These are phyloP conservation scores for Thumatha senex DNA, from an alignment of 2,888 invertebrate genomes.

Conservation along the genomic window DNA sequence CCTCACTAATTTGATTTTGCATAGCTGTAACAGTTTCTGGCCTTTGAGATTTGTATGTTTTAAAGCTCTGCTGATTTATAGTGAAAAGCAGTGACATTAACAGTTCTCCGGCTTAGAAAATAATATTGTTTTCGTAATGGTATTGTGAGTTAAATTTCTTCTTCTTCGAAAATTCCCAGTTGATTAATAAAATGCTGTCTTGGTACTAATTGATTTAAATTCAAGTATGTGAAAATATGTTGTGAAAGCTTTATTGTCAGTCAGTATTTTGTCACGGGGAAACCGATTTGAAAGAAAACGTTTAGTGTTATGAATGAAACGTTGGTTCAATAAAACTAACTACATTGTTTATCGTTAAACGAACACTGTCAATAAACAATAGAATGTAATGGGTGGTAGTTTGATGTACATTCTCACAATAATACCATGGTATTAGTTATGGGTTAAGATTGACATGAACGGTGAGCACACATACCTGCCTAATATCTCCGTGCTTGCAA, in stretches of 20 bases:
- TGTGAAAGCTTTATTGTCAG: slow-evolving; percentile 34
- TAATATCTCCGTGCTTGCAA: slow-evolving; percentile 45
- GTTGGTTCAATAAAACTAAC: slow-evolving; percentile 34
- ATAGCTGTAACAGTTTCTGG: slow-evolving; percentile 9
- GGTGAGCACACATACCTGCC: slow-evolving; percentile 39
- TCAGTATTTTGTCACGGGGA: slow-evolving; percentile 29
- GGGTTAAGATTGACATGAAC: slow-evolving; percentile 52
- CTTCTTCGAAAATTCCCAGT: too few relatives aligned
- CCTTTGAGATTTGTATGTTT: too few relatives aligned
- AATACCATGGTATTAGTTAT: slow-evolving; percentile 42
- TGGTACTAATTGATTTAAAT: slow-evolving; percentile 38
- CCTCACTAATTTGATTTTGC: slow-evolving; percentile 11
- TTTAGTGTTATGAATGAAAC: slow-evolving; percentile 41
- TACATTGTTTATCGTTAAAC: slow-evolving; percentile 31
- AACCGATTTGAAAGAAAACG: slow-evolving; percentile 28
- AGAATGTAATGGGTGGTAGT: slow-evolving; percentile 16
- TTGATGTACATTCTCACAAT: slow-evolving; percentile 42
- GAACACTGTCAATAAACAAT: slow-evolving; percentile 33
- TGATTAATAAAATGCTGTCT: slow-evolving; percentile 31
- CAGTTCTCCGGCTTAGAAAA: slow-evolving; percentile 21
- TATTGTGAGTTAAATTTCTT: too few relatives aligned
- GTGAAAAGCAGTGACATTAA: slow-evolving; percentile 26
- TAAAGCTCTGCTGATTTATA: not conserved
- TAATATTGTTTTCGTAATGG: slow-evolving; percentile 32
- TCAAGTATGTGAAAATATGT: slow-evolving; percentile 37